phyloP scores from a whole-genome alignment of 2,113 vertebrate genomes.

The Toxostoma redivivum region DNA sequence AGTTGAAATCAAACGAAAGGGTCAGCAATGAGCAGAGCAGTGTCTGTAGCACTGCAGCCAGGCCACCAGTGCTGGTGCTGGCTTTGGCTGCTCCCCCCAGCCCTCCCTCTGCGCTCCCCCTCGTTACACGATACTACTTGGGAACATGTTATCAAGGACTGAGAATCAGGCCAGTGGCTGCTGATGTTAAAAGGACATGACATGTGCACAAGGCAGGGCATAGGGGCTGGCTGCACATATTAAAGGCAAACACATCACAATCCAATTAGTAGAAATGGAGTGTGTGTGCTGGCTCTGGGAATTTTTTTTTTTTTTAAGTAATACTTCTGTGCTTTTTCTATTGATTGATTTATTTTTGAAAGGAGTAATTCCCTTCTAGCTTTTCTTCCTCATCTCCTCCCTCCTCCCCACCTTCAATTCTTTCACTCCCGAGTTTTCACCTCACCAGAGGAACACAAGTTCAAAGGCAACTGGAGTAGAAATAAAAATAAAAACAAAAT shows the following conservation, averaged over 20 bases:
- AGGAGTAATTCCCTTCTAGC: conserved; percentile 15
- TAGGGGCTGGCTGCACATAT: conserved; percentile 91
- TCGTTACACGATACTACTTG: conserved; percentile 45
- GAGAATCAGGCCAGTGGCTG: conserved; percentile 90
- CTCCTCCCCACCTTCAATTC: not conserved
- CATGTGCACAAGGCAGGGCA: conserved; percentile 85
- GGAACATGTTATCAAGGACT: conserved; percentile 59
- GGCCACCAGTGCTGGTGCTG: not conserved
- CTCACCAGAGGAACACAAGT: conserved; percentile 4
- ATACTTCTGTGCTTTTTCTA: conserved; percentile 44
- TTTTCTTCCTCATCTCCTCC: not conserved
- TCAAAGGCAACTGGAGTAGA: conserved; percentile 16
- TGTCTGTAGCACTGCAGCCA: not conserved
- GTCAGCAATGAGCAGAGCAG: not conserved
- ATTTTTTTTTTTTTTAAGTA: conserved; percentile 5
- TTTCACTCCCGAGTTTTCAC: not conserved
- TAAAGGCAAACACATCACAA: conserved; percentile 80
- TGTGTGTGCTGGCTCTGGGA: conserved; percentile 20
- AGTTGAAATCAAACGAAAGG: not conserved
- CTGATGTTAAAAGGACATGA: conserved; percentile 95
- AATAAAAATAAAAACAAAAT: not conserved
- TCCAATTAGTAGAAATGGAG: conserved; percentile 64
- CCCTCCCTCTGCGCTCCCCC: not conserved
- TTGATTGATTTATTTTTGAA: conserved; percentile 63
- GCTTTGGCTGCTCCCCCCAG: not conserved